Percentiles rank a stretch among this genome's conserved stretches.
Conservation (phyloP, 1,140 invertebrate genomes). For the Papilio polytes region DNA sequence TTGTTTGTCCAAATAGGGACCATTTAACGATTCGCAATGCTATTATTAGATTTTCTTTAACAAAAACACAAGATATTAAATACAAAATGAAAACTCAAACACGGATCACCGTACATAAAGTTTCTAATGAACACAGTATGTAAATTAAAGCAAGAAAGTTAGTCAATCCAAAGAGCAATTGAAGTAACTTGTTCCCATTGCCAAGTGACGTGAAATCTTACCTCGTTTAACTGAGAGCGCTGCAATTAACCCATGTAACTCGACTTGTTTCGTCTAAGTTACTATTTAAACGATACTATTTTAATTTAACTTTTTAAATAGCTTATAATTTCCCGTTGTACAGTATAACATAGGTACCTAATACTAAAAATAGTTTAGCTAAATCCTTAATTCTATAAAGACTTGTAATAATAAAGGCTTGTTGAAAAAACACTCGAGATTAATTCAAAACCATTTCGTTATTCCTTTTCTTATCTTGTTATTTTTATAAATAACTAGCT, state of each 20-base stretch:
- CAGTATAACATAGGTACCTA: no score
- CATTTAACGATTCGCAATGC: no score
- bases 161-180: conserved; percentile 32
- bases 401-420: no score
- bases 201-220: conserved; percentile 30
- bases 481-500: no score
- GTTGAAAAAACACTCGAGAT: no score
- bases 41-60: background rate
- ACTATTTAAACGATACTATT: conserved; percentile 9
- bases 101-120: background rate
- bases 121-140: conserved; percentile 17
- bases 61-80: background rate
- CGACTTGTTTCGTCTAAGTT: background rate
- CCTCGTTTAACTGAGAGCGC: conserved; percentile 8
- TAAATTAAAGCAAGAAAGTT: conserved; percentile 35
- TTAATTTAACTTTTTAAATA: background rate
- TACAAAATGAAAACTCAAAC: background rate
- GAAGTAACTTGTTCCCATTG: conserved; percentile 18
- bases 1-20: no score
- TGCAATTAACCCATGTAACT: conserved; percentile 24
- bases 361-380: no score
- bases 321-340: background rate
- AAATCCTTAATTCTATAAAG: no score
- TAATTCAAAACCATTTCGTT: no score
- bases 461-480: no score